Percentiles rank a stretch among this genome's conserved stretches.
Evolutionary conservation across 92 coral and sea anemone species (phyloP).

Genomic region (Porites evermanni): DNA sequence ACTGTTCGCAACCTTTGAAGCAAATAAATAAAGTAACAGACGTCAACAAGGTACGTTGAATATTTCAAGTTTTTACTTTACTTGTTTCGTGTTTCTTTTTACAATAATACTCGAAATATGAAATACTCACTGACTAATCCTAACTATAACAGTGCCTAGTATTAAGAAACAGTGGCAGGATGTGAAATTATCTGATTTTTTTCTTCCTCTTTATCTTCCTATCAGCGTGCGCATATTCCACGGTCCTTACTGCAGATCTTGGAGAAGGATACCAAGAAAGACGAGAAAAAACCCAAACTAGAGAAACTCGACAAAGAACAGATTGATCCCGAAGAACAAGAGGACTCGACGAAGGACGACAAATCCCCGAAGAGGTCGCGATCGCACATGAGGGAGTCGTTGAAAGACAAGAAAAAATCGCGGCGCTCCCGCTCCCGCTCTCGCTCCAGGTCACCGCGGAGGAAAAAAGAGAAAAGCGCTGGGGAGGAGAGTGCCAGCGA

Average conservation of each 20-base stretch:
- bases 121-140: no score
- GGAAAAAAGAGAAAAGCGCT: conserved; percentile 65
- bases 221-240: conserved; percentile 95
- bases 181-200: background rate
- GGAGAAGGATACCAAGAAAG: conserved; percentile 83
- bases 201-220: background rate
- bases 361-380: conserved; percentile 73
- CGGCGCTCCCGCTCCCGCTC: conserved; percentile 77
- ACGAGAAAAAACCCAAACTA: conserved; percentile 79
- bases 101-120: no score
- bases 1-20: no score
- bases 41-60: no score
- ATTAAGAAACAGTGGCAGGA: background rate
- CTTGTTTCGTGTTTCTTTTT: no score
- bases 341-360: conserved; percentile 54
- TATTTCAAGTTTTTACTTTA: no score
- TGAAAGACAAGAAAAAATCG: conserved; percentile 75
- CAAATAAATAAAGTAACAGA: no score
- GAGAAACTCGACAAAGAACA: conserved; percentile 87
- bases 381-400: conserved; percentile 65
- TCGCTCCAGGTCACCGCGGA: conserved; percentile 81
- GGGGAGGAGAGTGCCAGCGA: conserved; percentile 59
- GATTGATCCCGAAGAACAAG: conserved; percentile 82
- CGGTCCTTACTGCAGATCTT: conserved; percentile 92
- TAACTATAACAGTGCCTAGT: background rate